Evolutionary conservation across 1,140 invertebrate species (phyloP).

Genomic region (Sycobia sp.): DNA sequence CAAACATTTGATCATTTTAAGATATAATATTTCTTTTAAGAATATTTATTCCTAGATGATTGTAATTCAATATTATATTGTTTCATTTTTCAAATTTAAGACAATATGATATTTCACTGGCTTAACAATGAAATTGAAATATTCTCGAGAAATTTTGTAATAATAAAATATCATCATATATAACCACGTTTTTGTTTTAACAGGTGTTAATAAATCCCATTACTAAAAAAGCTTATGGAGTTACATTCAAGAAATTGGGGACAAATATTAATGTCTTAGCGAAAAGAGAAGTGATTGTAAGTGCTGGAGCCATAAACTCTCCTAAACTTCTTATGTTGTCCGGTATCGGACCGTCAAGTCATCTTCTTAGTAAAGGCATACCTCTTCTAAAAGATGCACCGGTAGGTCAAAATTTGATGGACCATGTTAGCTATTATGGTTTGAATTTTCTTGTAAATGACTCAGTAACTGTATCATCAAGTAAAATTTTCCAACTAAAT

Average conservation of each 20-base stretch:
- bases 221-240: constrained; percentile 63
- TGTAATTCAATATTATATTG: too few species aligned
- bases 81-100: too few species aligned
- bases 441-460: constrained; percentile 21
- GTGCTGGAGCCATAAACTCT: constrained; percentile 73
- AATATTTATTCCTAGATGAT: too few species aligned
- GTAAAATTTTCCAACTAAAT: not conserved
- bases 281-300: constrained; percentile 70
- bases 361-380: constrained; percentile 59
- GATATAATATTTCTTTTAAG: too few species aligned
- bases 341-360: constrained; percentile 66
- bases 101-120: too few species aligned
- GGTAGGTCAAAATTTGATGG: constrained; percentile 67
- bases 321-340: constrained; percentile 77
- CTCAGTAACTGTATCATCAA: not conserved
- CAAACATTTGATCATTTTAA: too few species aligned
- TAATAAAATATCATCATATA: too few species aligned
- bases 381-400: constrained; percentile 58
- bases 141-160: too few species aligned
- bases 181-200: too few species aligned
- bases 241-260: constrained; percentile 58
- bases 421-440: constrained; percentile 52
- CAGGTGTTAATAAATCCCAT: constrained; percentile 61
- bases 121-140: too few species aligned
- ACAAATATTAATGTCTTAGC: constrained; percentile 29